Conservation (phyloP, 2,888 invertebrate species). For the Cenopis cana region DNA sequence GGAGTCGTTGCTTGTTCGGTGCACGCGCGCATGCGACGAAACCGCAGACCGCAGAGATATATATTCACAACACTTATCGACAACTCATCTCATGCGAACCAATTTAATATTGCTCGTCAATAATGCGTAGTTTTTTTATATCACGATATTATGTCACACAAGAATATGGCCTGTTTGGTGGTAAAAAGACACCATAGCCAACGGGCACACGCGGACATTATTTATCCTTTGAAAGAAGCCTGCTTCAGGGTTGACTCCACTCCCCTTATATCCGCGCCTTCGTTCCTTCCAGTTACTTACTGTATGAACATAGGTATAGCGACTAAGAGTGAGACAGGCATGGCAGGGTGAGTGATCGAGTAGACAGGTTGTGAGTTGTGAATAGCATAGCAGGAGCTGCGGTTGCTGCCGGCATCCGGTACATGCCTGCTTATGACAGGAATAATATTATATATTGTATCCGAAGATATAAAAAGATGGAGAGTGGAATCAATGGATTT, state of each 20-base stretch:
- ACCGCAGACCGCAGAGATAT: conserved; percentile 16
- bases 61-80: neutral
- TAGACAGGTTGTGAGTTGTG: neutral
- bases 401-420: conserved; percentile 18
- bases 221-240: no score
- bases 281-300: no score
- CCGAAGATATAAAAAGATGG: neutral
- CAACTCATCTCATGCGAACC: neutral
- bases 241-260: no score
- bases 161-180: no score
- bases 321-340: no score
- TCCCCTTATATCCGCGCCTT: no score
- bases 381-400: neutral
- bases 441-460: neutral
- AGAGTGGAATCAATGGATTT: no score
- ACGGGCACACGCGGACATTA: no score
- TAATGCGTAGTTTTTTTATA: neutral
- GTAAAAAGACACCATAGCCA: no score
- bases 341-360: no score
- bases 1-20: conserved; percentile 3
- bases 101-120: neutral
- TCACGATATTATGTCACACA: no score
- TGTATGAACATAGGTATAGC: no score
- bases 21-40: conserved; percentile 5
- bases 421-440: conserved; percentile 9